Percentiles rank a stretch among this genome's conserved stretches.
These are phyloP conservation scores for Bombyx mandarina DNA, from an alignment of 1,140 invertebrate species.

Conservation along the genomic window DNA sequence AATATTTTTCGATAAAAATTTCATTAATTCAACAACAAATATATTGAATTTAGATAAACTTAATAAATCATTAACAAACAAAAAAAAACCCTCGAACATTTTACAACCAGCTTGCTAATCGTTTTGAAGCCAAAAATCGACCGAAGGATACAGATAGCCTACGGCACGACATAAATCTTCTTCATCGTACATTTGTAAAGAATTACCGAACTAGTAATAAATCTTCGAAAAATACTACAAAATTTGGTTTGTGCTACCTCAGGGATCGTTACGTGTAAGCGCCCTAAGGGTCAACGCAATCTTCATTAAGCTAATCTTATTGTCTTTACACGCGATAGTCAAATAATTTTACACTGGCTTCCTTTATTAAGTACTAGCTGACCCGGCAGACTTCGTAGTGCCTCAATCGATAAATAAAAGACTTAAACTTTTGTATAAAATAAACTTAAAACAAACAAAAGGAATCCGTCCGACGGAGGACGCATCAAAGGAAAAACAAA, in stretches of 20 bases:
- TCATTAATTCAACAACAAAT: background rate
- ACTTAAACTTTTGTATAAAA: no score
- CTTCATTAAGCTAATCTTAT: slow-evolving; percentile 51
- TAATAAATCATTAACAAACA: background rate
- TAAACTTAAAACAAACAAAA: no score
- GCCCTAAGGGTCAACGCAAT: slow-evolving; percentile 46
- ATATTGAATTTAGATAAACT: background rate
- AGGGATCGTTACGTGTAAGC: slow-evolving; percentile 54
- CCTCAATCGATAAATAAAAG: no score
- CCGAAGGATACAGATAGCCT: slow-evolving; percentile 19
- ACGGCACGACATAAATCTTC: slow-evolving; percentile 50
- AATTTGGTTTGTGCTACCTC: slow-evolving; percentile 57
- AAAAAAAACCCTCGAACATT: slow-evolving; percentile 11
- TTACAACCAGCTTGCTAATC: background rate
- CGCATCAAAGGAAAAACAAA: no score
- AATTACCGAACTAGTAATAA: slow-evolving; percentile 52
- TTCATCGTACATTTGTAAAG: slow-evolving; percentile 7
- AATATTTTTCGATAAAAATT: no score
- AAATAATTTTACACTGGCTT: slow-evolving; percentile 1
- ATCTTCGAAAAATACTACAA: slow-evolving; percentile 56
- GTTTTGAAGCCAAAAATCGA: slow-evolving; percentile 3
- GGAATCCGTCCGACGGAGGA: no score
- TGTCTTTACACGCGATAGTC: slow-evolving; percentile 22
- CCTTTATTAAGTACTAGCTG: no score
- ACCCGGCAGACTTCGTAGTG: no score